Evolutionary conservation across 2,888 invertebrate species (phyloP), one percentile per base, ranked within the genome.

Genomic region (Baronia brevicornis): DNA sequence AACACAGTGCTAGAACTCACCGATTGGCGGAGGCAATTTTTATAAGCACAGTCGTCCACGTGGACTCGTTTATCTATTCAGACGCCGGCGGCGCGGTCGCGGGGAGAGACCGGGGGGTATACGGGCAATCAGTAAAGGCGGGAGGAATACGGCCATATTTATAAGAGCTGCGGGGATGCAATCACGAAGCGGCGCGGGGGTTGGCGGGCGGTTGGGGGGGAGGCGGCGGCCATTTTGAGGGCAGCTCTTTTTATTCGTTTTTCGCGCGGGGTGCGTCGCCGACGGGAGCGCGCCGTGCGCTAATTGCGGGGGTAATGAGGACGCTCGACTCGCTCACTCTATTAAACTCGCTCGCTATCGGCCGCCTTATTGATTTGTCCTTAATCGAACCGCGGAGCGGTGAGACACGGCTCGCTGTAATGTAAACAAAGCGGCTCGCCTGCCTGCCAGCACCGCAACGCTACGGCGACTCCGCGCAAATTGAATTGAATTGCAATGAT

Each of bases 211-310:
- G 53, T 61, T 70, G 73, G 77, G 73, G 73, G 71, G 70, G 73
- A 70, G 77, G 77, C 86, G 88, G 88, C 88, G 88, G 89, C 89
- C 89, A 88, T 88, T 89, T 89, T 88, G 88, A 88, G 88, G 88
- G 88, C 87, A 87, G 88, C 87, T 88, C 88, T 86, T 85, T 85
- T 84, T 82, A 80, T 87, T 86, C 84, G 85, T 84, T 84, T 84
- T 80, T 79, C 77, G 82, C 79, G 80, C 79, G 78, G 80, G 82
- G 79, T 78, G 79, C 79, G 82, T 78, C 74, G 77, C 65, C 74
- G 77, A 67, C 74, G 73, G 75, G 75, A 71, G 75, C 73, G 65
- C 77, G 73, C 71, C 74, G 78, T 70, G 80, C 82, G 80, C 84
- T 84, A 84, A 84, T 84, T 84, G 82, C 82, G 79, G 79, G 79